Evolutionary conservation across 2,888 invertebrate genomes (phyloP).

Genomic region (Drosophila neutralis): DNA sequence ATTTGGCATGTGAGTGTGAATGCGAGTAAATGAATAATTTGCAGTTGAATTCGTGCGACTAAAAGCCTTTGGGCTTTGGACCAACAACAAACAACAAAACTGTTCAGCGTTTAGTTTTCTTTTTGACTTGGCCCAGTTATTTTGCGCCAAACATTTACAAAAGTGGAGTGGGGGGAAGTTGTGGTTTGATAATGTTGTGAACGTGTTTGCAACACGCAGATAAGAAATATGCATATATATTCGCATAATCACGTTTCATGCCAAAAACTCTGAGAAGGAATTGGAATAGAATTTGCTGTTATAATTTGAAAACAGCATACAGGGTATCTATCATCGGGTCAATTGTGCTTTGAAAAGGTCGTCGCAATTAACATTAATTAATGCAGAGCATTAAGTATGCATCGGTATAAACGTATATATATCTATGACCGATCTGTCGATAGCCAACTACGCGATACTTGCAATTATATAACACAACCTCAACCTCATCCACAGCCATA

Average conservation of each 20-base stretch:
- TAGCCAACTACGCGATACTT: slow-evolving; percentile 14
- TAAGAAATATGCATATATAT: background rate
- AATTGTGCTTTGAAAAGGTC: slow-evolving; percentile 14
- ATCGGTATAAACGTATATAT: slow-evolving; percentile 1
- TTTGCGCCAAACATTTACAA: background rate
- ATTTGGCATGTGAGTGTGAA: slow-evolving; percentile 24
- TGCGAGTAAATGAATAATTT: slow-evolving; percentile 50
- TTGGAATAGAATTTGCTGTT: background rate
- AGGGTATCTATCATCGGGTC: background rate
- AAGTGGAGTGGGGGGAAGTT: background rate
- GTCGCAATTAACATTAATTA: slow-evolving; percentile 72
- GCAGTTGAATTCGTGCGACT: slow-evolving; percentile 43
- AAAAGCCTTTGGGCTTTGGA: background rate
- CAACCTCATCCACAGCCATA: slow-evolving; percentile 8
- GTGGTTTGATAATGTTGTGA: background rate
- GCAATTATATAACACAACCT: slow-evolving; percentile 43
- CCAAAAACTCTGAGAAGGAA: background rate
- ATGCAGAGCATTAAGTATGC: slow-evolving; percentile 34
- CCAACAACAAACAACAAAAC: slow-evolving; percentile 22
- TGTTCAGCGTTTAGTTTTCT: slow-evolving; percentile 37
- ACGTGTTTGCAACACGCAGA: background rate
- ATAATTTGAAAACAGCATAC: background rate
- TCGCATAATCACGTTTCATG: background rate
- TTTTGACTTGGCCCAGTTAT: slow-evolving; percentile 39
- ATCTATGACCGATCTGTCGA: slow-evolving; percentile 16